phyloP scores from a whole-genome alignment of 2,113 vertebrate genomes.

The Ivindomyrus marchei region DNA sequence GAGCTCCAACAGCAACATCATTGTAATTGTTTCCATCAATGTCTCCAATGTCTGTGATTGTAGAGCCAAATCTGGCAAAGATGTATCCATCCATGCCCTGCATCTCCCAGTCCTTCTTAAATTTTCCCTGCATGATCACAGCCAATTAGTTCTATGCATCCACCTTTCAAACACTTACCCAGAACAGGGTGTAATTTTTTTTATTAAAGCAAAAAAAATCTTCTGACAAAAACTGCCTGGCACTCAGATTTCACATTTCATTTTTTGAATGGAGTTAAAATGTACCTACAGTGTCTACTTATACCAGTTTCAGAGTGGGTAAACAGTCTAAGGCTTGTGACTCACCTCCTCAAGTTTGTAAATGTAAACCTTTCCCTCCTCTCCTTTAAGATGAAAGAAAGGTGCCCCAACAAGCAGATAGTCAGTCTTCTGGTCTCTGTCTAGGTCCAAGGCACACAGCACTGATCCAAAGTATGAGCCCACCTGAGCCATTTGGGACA shows the following conservation, averaged over 20 bases:
- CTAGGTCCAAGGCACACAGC: conserved; percentile 58
- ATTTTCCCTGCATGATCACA: conserved; percentile 21
- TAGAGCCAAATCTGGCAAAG: conserved; percentile 62
- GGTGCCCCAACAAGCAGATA: conserved; percentile 62
- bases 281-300: neutral
- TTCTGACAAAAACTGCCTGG: neutral
- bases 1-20: conserved; percentile 64
- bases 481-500: conserved; percentile 49
- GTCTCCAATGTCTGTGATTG: conserved; percentile 57
- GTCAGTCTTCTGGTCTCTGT: conserved; percentile 49
- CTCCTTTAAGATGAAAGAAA: conserved; percentile 51
- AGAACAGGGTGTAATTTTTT: neutral
- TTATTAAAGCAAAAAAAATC: conserved; percentile 2
- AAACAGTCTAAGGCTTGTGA: neutral
- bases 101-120: conserved; percentile 28
- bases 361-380: conserved; percentile 65
- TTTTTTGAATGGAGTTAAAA: neutral
- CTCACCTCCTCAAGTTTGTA: conserved; percentile 48
- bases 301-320: neutral
- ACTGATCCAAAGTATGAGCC: conserved; percentile 71
- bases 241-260: neutral
- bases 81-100: conserved; percentile 28
- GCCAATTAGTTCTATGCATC: neutral
- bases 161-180: neutral
- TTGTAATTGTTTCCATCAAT: conserved; percentile 50